phyloP scores from a whole-genome alignment of 2,113 vertebrate genomes.

The Heteronetta atricapilla region DNA sequence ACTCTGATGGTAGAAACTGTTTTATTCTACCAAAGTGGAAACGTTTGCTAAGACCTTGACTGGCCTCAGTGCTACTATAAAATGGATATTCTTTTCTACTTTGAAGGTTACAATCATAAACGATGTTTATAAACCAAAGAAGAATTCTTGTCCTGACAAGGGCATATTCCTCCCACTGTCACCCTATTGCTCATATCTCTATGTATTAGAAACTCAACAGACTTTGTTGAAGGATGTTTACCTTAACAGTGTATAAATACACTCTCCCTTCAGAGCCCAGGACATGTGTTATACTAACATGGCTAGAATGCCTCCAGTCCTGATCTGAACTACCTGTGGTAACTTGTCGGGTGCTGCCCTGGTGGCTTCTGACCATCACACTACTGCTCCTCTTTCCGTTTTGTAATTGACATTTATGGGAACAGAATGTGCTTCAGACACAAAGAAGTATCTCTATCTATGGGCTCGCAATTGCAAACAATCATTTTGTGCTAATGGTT shows the following conservation, averaged over 20 bases:
- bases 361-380: neutral
- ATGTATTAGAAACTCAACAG: neutral
- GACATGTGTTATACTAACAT: neutral
- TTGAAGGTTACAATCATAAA: conserved; percentile 22
- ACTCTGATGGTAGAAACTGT: neutral
- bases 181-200: neutral
- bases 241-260: neutral
- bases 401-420: neutral
- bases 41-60: neutral
- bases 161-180: neutral
- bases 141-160: neutral
- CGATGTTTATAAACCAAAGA: conserved; percentile 7
- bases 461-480: neutral
- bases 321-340: neutral
- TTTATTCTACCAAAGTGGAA: neutral
- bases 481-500: neutral
- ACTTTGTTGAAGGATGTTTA: neutral
- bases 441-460: neutral
- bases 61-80: neutral
- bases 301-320: neutral
- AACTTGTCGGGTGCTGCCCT: neutral
- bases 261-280: neutral
- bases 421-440: neutral
- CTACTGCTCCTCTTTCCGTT: neutral
- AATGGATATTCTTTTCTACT: neutral